phyloP scores from a whole-genome alignment of 2,888 invertebrate species.

The Pollenia angustigena region DNA sequence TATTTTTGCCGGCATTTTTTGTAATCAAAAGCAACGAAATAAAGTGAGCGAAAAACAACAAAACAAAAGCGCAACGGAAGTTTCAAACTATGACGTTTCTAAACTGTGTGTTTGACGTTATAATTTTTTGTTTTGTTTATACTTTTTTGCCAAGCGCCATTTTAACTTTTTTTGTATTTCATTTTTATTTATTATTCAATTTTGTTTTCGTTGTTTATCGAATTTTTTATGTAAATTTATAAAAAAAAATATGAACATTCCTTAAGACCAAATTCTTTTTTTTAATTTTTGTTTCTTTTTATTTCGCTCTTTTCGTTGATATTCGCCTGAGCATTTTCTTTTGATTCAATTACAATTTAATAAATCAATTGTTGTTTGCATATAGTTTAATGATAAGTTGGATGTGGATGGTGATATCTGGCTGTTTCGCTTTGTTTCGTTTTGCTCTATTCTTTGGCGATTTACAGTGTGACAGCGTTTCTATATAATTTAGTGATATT shows the following conservation, averaged over 20 bases:
- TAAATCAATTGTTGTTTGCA: constrained; percentile 79
- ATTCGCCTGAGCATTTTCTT: constrained; percentile 67
- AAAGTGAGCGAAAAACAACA: constrained; percentile 14
- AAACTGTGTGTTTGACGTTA: constrained; percentile 34
- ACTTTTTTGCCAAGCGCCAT: constrained; percentile 62
- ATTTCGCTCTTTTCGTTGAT: constrained; percentile 48
- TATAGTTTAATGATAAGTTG: constrained; percentile 51
- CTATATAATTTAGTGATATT: too few species aligned
- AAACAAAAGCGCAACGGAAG: constrained; percentile 66
- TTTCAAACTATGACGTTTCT: constrained; percentile 66
- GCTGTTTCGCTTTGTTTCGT: not conserved
- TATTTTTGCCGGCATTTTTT: constrained; percentile 64
- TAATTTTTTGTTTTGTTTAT: constrained; percentile 13
- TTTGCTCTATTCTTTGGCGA: constrained; percentile 15
- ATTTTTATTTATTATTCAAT: constrained; percentile 46
- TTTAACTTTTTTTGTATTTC: constrained; percentile 60
- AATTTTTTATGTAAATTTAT: constrained; percentile 43
- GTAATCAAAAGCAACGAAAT: constrained; percentile 43
- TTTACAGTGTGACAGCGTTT: constrained; percentile 38
- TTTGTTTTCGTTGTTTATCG: constrained; percentile 47
- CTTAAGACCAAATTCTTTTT: constrained; percentile 43
- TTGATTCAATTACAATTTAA: constrained; percentile 83
- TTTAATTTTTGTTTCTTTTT: constrained; percentile 9
- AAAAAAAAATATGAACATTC: constrained; percentile 47
- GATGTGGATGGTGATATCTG: constrained; percentile 44